Evolutionary conservation across 1,140 invertebrate species (phyloP), one percentile per base, ranked within the genome.

Genomic region (Pantala flavescens): DNA sequence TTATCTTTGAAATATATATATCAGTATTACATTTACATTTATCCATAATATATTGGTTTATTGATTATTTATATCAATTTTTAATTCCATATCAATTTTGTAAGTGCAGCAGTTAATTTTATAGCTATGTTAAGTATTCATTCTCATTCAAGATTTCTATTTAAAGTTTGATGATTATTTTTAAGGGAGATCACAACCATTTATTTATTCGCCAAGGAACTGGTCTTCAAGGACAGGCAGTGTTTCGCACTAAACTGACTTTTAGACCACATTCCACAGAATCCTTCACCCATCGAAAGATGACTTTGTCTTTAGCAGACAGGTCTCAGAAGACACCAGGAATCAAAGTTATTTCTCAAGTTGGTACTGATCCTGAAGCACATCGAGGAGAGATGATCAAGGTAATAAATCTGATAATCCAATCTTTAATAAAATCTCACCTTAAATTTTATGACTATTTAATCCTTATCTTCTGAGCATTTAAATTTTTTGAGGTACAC

Each of bases 201-300:
- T 83, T 98, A 76, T 98, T 96, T 82, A 95, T 99, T 78, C 88
- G 97, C 19, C 97, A 98, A 89, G 97, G 98, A 43, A 97, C 96
- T 0, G 97, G 97, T 88, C 87, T 99, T 2, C 96, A 98, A 81
- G 98, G 97, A 0, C 97, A 99, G 83, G 93, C 95, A 0, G 94
- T 99, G 7, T 99, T 99, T 82, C 87, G 93, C 71, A 98, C 96
- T 0, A 99, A 99, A 82, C 84, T 99, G 0, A 95, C 95, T 0
- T 99, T 99, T 89, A 87, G 97, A 75, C 96, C 97, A 0, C 95
- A 98, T 82, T 99, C 97, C 0, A 99, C 97, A 0, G 97, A 99
- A 80, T 98, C 95, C 1, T 97, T 98, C 83, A 99, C 97, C 0
- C 97, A 99, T 84, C 89, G 96, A 76, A 99, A 99, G 87, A 98